These are phyloP conservation scores for Danionella dracula DNA, from an alignment of 2,797 vertebrate genomes.

Conservation along the genomic window DNA sequence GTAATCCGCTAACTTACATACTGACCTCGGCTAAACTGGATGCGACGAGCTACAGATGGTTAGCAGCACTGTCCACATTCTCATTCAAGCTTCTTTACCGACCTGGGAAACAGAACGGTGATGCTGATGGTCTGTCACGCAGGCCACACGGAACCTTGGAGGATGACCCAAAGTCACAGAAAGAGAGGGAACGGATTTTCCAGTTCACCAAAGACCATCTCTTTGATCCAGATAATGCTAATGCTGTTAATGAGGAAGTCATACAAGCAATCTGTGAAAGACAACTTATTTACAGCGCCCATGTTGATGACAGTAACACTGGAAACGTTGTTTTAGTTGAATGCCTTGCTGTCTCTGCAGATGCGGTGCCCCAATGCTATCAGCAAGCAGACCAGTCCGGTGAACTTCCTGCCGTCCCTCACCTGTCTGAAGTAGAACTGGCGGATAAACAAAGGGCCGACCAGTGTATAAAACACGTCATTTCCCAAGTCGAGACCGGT, in stretches of 20 bases:
- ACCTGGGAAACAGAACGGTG: neutral
- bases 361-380: constrained; percentile 16
- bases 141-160: neutral
- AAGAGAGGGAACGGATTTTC: neutral
- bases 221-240: neutral
- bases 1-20: neutral
- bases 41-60: neutral
- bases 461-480: neutral
- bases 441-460: constrained; percentile 14
- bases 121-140: neutral
- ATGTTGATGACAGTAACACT: neutral
- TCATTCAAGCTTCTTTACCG: neutral
- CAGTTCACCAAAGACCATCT: neutral
- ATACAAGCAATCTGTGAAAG: constrained; percentile 26
- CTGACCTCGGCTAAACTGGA: neutral
- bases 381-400: neutral
- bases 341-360: neutral
- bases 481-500: neutral
- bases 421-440: constrained; percentile 4
- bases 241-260: neutral
- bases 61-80: neutral
- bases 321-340: neutral
- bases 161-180: neutral
- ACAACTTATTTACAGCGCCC: neutral
- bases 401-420: neutral